phyloP scores from a whole-genome alignment of 2,797 vertebrate genomes.

The Choloepus didactylus region DNA sequence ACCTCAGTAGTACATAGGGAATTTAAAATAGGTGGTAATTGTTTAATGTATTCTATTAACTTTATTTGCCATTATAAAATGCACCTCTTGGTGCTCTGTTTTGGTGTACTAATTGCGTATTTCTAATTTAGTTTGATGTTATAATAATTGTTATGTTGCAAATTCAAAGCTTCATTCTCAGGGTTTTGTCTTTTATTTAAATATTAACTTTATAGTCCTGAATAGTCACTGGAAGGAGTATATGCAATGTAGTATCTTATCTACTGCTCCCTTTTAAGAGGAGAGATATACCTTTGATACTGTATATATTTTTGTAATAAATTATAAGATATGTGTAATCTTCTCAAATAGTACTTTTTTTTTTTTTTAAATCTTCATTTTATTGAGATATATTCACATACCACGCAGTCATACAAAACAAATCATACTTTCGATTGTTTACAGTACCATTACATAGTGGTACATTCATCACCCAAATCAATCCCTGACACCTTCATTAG shows the following conservation, averaged over 20 bases:
- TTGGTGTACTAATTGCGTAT: constrained; percentile 39
- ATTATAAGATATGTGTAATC: constrained; percentile 40
- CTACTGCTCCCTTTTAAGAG: constrained; percentile 33
- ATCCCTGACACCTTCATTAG: too few relatives aligned
- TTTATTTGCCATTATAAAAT: constrained; percentile 51
- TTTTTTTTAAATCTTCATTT: too few relatives aligned
- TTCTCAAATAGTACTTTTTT: constrained; percentile 31
- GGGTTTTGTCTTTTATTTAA: background rate
- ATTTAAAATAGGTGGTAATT: constrained; percentile 46
- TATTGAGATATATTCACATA: too few relatives aligned
- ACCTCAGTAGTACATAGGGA: constrained; percentile 55
- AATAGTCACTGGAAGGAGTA: constrained; percentile 23
- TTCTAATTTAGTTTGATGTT: constrained; percentile 61
- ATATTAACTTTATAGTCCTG: constrained; percentile 44
- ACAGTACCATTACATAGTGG: too few relatives aligned
- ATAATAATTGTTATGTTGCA: constrained; percentile 49
- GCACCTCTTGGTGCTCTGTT: constrained; percentile 16
- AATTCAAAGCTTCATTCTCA: constrained; percentile 52
- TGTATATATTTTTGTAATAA: constrained; percentile 58
- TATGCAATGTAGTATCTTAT: constrained; percentile 42
- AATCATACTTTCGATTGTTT: too few relatives aligned
- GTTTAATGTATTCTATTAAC: constrained; percentile 52
- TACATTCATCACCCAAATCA: too few relatives aligned
- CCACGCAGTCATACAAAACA: too few relatives aligned
- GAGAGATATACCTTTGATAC: constrained; percentile 24